A percentile compares a stretch with the other conserved stretches of the same genome.
Conservation (phyloP, 1,140 invertebrate genomes). For the Drosophila eugracilis region DNA sequence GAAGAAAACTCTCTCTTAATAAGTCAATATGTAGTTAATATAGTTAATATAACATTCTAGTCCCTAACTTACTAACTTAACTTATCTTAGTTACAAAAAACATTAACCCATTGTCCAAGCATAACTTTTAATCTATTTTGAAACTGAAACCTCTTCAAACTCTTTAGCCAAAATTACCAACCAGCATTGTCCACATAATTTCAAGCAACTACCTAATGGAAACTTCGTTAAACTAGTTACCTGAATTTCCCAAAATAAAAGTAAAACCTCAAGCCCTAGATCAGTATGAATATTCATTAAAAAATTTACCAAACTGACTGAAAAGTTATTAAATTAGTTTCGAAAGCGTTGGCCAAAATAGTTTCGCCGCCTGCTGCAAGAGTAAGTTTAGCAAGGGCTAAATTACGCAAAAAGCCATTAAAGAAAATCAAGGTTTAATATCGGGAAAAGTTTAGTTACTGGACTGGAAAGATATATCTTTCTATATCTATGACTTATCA, state of each 20-base stretch:
- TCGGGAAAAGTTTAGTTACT: background rate
- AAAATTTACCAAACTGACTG: slow-evolving; percentile 7
- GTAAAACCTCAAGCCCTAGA: background rate
- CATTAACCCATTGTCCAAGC: background rate
- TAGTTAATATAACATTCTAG: no score
- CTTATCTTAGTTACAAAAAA: no score
- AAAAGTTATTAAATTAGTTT: slow-evolving; percentile 42
- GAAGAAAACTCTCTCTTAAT: no score
- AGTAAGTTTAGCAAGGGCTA: background rate
- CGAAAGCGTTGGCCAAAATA: background rate
- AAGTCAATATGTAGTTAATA: no score
- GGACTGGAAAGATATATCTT: background rate
- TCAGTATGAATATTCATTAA: slow-evolving; percentile 27
- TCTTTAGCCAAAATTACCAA: background rate
- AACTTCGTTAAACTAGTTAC: slow-evolving; percentile 26
- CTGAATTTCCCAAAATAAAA: slow-evolving; percentile 7
- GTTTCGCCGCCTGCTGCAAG: background rate
- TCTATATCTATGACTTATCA: slow-evolving; percentile 14
- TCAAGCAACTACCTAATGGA: background rate
- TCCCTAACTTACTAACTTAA: background rate
- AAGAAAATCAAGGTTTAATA: slow-evolving; percentile 12
- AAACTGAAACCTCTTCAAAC: background rate
- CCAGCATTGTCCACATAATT: slow-evolving; percentile 1
- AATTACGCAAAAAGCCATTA: slow-evolving; percentile 3
- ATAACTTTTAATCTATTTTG: background rate